Percentiles rank a stretch among this genome's conserved stretches.
These are phyloP conservation scores for Andrena trimmerana DNA, from an alignment of 2,888 invertebrate genomes.

Conservation along the genomic window DNA sequence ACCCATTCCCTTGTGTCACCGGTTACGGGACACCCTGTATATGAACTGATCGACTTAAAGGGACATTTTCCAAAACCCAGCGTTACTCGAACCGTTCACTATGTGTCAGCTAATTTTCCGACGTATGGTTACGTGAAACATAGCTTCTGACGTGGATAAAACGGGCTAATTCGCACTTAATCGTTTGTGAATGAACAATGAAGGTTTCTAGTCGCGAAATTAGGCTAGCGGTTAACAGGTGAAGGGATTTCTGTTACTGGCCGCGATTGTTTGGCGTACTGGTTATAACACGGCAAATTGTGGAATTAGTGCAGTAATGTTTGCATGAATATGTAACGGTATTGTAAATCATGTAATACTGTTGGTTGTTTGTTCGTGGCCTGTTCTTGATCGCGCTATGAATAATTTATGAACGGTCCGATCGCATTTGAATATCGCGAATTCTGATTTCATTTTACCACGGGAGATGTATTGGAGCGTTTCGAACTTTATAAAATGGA, in stretches of 20 bases:
- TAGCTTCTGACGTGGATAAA: neutral
- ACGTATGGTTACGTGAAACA: no score
- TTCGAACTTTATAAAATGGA: neutral
- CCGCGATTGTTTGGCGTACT: constrained; percentile 5
- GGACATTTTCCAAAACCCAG: no score
- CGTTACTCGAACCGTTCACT: no score
- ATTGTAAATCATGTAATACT: constrained; percentile 28
- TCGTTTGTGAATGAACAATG: neutral
- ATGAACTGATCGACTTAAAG: no score
- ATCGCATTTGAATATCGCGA: neutral
- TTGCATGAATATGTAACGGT: constrained; percentile 26
- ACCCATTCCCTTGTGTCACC: no score
- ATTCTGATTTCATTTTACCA: constrained; percentile 1
- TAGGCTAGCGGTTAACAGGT: constrained; percentile 4
- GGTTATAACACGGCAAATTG: constrained; percentile 1
- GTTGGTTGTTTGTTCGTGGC: constrained; percentile 27
- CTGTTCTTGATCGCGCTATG: constrained; percentile 18
- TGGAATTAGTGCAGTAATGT: constrained; percentile 20
- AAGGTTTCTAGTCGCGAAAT: neutral
- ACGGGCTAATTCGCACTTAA: neutral
- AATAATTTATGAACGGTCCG: constrained; percentile 16
- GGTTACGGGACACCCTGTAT: no score
- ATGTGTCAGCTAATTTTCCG: no score
- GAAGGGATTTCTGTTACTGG: neutral
- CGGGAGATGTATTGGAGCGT: neutral